A percentile compares a stretch with the other conserved stretches of the same genome.
Conservation (phyloP, 2,797 vertebrate species). For the Onychomys torridus region DNA sequence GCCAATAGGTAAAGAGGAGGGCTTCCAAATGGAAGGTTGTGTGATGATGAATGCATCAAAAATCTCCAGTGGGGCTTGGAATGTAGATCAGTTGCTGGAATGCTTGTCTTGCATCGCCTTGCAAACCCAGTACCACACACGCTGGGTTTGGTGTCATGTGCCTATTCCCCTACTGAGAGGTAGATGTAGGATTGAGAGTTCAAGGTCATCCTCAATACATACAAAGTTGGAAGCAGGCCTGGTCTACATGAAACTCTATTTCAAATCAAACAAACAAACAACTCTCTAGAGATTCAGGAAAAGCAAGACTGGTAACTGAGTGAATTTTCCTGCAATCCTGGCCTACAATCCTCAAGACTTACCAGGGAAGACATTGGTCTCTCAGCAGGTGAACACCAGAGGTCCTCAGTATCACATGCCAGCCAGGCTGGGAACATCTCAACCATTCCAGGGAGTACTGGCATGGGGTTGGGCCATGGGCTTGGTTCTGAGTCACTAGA, state of each 20-base stretch:
- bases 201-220: neutral
- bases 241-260: neutral
- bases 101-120: neutral
- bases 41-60: neutral
- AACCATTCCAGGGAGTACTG: conserved; percentile 4
- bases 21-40: neutral
- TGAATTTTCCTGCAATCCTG: neutral
- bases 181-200: neutral
- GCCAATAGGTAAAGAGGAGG: neutral
- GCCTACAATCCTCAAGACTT: neutral
- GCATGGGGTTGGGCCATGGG: conserved; percentile 56
- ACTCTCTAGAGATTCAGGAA: neutral
- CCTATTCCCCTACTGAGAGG: too few relatives aligned
- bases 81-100: too few relatives aligned
- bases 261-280: neutral
- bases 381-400: conserved; percentile 69
- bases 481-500: conserved; percentile 81
- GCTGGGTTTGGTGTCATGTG: too few relatives aligned
- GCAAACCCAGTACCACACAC: neutral
- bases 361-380: neutral
- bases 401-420: conserved; percentile 66
- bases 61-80: neutral
- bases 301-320: neutral
- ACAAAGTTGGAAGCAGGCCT: neutral
- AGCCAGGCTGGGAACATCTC: conserved; percentile 11